These are phyloP conservation scores for Trinectes maculatus DNA, from an alignment of 2,113 vertebrate genomes.

Conservation along the genomic window DNA sequence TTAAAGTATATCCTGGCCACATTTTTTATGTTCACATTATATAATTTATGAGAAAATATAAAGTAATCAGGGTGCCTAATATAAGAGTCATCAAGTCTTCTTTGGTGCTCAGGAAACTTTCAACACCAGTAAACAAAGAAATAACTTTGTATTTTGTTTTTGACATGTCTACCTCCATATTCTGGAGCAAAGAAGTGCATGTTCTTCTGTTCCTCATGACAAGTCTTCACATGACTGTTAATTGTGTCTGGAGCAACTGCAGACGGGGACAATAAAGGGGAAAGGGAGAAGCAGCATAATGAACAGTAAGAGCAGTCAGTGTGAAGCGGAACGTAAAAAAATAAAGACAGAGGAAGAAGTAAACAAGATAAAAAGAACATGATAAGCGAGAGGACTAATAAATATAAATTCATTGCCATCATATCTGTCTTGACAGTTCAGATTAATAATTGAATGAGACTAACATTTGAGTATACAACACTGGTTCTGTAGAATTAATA, in stretches of 20 bases:
- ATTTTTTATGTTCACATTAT: background rate
- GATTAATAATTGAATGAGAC: too few species aligned
- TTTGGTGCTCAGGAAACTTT: background rate
- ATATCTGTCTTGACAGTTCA: too few species aligned
- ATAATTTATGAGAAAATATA: background rate
- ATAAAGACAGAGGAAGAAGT: background rate
- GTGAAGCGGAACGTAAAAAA: background rate
- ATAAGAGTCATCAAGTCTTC: background rate
- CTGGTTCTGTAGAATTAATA: background rate
- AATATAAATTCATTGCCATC: too few species aligned
- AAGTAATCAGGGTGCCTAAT: too few species aligned
- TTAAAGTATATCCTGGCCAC: too few species aligned
- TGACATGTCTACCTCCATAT: constrained; percentile 88
- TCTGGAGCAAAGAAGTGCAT: constrained; percentile 98
- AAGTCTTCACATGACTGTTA: constrained; percentile 98
- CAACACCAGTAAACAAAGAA: background rate
- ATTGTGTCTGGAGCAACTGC: constrained; percentile 97
- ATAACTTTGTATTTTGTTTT: too few species aligned
- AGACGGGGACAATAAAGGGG: background rate
- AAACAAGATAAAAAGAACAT: background rate
- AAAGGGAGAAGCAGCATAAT: background rate
- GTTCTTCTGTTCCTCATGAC: constrained; percentile 96
- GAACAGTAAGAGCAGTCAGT: background rate
- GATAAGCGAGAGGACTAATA: background rate
- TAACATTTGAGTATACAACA: background rate